Base-by-base conservation (phyloP, 2,113 vertebrate species). In the Taurulus bubalis region DNA sequence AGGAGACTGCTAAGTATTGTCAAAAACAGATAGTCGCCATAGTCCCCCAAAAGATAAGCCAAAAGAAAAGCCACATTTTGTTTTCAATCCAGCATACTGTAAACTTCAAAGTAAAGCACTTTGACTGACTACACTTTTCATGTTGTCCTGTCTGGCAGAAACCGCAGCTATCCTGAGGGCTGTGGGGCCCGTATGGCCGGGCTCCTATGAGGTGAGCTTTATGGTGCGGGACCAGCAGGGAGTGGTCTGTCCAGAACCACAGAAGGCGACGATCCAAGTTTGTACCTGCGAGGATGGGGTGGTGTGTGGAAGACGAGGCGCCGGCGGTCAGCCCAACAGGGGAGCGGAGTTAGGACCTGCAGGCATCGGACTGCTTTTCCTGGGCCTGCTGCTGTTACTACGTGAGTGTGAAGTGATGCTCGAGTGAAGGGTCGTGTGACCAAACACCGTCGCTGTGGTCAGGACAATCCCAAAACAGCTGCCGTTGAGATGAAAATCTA, bases 341-440 rank as follows among this genome's bases (percentile, higher is more conserved):
- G 8, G 47, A 12, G 53, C 89, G 1, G 69, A 24, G 0, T 90
- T 98, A 0, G 96, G 96, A 0, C 56, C 88, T 28, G 87, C 95
- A 24, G 96, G 89, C 77, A 95, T 98, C 20, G 96, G 95, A 28
- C 87, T 97, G 47, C 92, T 97, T 62, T 78, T 96, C 45, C 93
- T 97, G 0, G 96, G 96, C 22, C 90, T 95, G 75, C 90, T 98
- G 77, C 68, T 95, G 77, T 87, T 98, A 71, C 92, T 97, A 14
- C 0, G 97, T 98, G 90, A 96, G 97, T 95, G 87, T 77, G 11
- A 71, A 28, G 11, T 38, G 18, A 75, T 38, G 36, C n/a, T 58
- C 22, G 59, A 14, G 22, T 40, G 8, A 68, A 30, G 12, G 6
- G 10, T n/a, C 0, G 2, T 30, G n/a, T 12, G 2, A 26, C 69